phyloP scores from a whole-genome alignment of 2,797 vertebrate species.

The Capromys pilorides region DNA sequence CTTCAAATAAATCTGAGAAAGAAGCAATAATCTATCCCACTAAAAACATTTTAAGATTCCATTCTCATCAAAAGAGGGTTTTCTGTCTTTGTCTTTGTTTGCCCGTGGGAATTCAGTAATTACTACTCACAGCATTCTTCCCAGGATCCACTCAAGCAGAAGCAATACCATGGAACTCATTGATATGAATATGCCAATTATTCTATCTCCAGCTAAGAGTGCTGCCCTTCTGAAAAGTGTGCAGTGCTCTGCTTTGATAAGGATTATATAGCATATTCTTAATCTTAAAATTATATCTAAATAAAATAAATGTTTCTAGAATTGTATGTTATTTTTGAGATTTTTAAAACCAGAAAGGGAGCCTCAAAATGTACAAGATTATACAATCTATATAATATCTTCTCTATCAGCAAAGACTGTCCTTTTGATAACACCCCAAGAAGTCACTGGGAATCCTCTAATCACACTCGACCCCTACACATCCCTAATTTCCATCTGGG shows the following conservation, averaged over 20 bases:
- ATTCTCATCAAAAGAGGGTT: background rate
- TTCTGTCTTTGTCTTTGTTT: background rate
- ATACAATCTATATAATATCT: fast-evolving
- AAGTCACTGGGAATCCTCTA: background rate
- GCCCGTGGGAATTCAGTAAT: background rate
- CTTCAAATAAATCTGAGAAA: background rate
- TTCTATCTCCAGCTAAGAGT: background rate
- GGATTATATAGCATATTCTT: background rate
- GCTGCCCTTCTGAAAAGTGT: background rate
- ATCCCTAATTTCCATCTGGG: too few species aligned
- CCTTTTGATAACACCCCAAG: background rate
- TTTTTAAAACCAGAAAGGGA: conserved; percentile 24
- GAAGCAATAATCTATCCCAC: background rate
- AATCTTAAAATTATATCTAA: background rate
- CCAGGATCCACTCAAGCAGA: background rate
- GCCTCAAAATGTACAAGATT: background rate
- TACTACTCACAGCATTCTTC: background rate
- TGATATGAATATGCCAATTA: background rate
- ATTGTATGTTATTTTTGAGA: background rate
- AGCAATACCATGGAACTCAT: background rate
- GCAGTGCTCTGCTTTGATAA: background rate
- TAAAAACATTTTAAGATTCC: background rate
- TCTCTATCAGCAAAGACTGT: background rate
- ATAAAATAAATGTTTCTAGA: conserved; percentile 1
- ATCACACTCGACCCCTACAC: too few species aligned